Conservation (phyloP, 23 tunicate species). For the Aplidium turbinatum region DNA sequence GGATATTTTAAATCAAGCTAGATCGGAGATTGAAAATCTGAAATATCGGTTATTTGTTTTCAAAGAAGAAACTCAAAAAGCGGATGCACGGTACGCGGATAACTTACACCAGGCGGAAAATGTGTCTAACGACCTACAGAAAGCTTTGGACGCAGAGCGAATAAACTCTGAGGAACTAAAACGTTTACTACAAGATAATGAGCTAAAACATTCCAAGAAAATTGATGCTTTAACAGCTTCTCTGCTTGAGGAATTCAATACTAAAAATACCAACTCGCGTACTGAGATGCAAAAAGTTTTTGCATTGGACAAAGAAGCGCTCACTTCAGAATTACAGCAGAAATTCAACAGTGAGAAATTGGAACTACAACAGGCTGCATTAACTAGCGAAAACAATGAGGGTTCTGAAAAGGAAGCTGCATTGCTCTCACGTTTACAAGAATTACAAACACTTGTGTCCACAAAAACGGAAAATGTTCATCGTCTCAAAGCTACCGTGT, state of each 20-base stretch:
- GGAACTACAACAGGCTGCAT: constrained; percentile 8
- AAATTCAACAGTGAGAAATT: constrained; percentile 10
- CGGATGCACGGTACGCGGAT: not conserved
- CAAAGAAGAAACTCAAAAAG: constrained; percentile 1
- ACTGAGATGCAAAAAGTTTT: constrained; percentile 1
- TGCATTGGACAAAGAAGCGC: constrained; percentile 2
- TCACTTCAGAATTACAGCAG: not conserved
- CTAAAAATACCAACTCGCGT: not conserved
- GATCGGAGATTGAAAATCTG: not conserved
- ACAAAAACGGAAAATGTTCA: constrained; percentile 12
- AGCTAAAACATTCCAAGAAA: constrained; percentile 6
- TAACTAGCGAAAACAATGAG: constrained; percentile 4
- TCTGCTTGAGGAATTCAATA: not conserved
- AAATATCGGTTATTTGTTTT: not conserved
- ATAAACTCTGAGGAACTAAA: constrained; percentile 19
- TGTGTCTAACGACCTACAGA: constrained; percentile 7
- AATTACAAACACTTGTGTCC: not conserved
- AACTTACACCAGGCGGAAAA: constrained; percentile 8
- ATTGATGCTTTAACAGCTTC: not conserved
- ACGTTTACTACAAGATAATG: constrained; percentile 11
- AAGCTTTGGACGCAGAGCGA: constrained; percentile 26
- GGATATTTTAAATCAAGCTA: constrained; percentile 4
- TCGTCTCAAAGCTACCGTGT: not conserved
- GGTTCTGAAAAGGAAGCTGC: constrained; percentile 17
- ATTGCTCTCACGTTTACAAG: not conserved